Base-by-base conservation (phyloP, 2,888 invertebrate genomes). In the Drosophila robusta region DNA sequence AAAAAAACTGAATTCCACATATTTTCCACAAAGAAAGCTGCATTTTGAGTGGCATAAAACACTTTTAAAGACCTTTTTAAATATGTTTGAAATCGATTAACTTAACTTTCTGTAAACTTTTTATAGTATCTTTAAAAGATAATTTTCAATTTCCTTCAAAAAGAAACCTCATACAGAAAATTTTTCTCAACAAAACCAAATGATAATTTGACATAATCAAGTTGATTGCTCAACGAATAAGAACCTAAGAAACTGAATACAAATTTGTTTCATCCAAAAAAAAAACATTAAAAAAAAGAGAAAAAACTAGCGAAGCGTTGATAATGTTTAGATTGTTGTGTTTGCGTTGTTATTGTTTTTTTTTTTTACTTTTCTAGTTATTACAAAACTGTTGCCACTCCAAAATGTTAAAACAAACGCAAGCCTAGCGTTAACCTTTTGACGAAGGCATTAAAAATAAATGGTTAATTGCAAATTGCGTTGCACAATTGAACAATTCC, bases 181-280 rank as follows among this genome's bases (percentile, higher is more conserved):
- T 9, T 3, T 45, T 68, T 54, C 11, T 26, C 18, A 36, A 45
- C 22, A 32, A 26, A 44, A 3, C 14, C 39, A 39, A 57, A 52
- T 67, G 70, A 69, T 77, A 87, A 84, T 80, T 75, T 64, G 78
- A 74, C 67, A 51, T 47, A 71, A 78, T 87, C 54, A 71, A 64
- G 47, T 44, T 32, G 50, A 58, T 74, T 63, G 58, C 45, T 61
- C 66, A 70, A 32, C 34, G 50, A 64, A 64, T 64, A 70, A 65
- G 69, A 62, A 64, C 50, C 1, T 11, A 61, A 50, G 67, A 62
- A 64, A 49, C 2, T 11, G 57, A 50, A 62, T 18, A 29, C 26
- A 29, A 29, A 29, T 29, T 29, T 29, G 26, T 29, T 29, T 29
- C 8, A 29, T 7, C 26, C 6, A 29, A 29, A 34, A 32, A 32